These are phyloP conservation scores for Cheilosia impressa DNA, from an alignment of 2,888 invertebrate species.

Conservation along the genomic window DNA sequence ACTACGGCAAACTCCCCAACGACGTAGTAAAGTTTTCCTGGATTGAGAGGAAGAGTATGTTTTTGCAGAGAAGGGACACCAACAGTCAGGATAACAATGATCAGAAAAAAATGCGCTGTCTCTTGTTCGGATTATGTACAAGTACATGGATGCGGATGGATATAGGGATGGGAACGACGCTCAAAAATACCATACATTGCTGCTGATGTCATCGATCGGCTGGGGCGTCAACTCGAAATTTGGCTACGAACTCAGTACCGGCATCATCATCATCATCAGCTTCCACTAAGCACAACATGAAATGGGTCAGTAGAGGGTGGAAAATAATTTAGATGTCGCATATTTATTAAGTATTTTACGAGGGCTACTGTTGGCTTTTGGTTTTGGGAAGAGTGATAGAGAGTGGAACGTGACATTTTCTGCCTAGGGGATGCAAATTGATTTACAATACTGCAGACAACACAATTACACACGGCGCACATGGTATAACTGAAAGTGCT, in stretches of 20 bases:
- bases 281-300: conserved; percentile 47
- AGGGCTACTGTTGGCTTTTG: conserved; percentile 8
- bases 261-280: conserved; percentile 10
- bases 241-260: conserved; percentile 41
- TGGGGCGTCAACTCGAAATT: conserved; percentile 61
- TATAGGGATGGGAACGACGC: conserved; percentile 45
- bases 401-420: conserved; percentile 1
- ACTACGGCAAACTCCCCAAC: conserved; percentile 6
- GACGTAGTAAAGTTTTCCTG: conserved; percentile 15
- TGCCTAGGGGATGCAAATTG: neutral
- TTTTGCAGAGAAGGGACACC: conserved; percentile 4
- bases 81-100: conserved; percentile 19
- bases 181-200: conserved; percentile 8
- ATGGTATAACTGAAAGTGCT: neutral
- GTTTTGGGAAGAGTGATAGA: neutral
- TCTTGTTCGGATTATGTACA: conserved; percentile 28
- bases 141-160: neutral
- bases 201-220: conserved; percentile 59
- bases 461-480: neutral
- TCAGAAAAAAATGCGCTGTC: conserved; percentile 45
- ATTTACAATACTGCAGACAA: neutral
- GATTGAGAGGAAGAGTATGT: neutral
- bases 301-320: conserved; percentile 74
- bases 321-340: conserved; percentile 41
- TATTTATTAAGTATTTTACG: conserved; percentile 36